Evolutionary conservation across 2,113 vertebrate species (phyloP).

Genomic region (Muscicapa adusta): DNA sequence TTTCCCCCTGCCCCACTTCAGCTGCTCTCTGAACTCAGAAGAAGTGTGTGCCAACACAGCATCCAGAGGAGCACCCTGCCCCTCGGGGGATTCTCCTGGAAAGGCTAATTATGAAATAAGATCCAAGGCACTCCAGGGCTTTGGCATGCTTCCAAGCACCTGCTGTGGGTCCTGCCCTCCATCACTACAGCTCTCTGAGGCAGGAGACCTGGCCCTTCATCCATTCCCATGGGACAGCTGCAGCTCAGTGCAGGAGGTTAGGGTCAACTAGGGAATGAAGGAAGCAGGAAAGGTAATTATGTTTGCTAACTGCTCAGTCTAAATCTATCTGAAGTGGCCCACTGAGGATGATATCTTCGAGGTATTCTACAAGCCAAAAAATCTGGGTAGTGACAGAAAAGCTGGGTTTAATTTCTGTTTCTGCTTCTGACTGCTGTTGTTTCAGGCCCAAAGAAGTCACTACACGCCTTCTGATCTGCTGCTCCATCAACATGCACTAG

Average conservation of each 20-base stretch:
- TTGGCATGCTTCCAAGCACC: accelerated
- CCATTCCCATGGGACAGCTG: not conserved
- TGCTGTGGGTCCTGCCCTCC: not conserved
- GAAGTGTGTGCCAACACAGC: accelerated
- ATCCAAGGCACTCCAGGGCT: not conserved
- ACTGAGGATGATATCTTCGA: not conserved
- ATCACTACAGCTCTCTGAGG: accelerated
- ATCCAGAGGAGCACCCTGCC: not conserved
- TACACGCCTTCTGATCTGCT: not conserved
- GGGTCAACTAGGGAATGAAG: not conserved
- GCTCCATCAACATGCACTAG: not conserved
- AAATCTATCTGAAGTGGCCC: not conserved
- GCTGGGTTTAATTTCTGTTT: not conserved
- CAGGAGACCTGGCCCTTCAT: not conserved
- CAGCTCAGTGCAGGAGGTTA: not conserved
- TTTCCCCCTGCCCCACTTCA: not conserved
- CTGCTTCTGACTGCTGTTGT: not conserved
- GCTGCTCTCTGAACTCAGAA: not conserved
- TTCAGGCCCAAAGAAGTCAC: not conserved
- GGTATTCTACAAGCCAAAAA: not conserved
- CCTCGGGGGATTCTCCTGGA: not conserved
- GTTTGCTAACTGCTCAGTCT: not conserved
- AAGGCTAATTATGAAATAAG: not conserved
- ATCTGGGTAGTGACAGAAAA: not conserved
- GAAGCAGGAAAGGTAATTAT: not conserved